These are phyloP conservation scores for Lasioglossum figueresi DNA, from an alignment of 2,888 invertebrate species.

Conservation along the genomic window DNA sequence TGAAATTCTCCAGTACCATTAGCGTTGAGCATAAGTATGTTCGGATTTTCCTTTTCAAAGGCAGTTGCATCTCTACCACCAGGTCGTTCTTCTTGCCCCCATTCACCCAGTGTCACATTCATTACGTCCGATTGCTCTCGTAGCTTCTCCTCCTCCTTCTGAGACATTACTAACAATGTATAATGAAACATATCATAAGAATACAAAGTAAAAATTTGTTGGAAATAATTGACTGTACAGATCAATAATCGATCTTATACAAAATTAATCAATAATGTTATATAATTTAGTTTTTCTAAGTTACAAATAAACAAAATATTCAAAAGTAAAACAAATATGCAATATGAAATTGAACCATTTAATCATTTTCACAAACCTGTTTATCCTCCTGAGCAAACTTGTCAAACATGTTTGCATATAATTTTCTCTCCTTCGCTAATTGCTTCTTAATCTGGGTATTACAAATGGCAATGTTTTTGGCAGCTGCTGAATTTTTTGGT, in stretches of 20 bases:
- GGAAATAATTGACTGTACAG: slow-evolving; percentile 3
- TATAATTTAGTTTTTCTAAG: background rate
- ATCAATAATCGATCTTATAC: background rate
- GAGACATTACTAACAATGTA: slow-evolving; percentile 82
- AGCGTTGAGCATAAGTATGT: slow-evolving; percentile 88
- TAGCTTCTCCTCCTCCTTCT: slow-evolving; percentile 90
- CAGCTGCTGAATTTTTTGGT: slow-evolving; percentile 95
- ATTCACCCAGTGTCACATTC: slow-evolving; percentile 89
- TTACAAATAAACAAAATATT: background rate
- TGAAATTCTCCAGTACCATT: slow-evolving; percentile 91
- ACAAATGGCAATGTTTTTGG: slow-evolving; percentile 90
- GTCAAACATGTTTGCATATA: slow-evolving; percentile 98
- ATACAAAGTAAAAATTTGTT: slow-evolving; percentile 17
- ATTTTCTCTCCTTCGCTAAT: slow-evolving; percentile 91
- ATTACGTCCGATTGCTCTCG: slow-evolving; percentile 89
- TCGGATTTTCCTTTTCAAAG: slow-evolving; percentile 92
- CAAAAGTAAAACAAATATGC: slow-evolving; percentile 24
- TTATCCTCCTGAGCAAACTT: slow-evolving; percentile 93
- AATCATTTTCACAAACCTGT: slow-evolving; percentile 83
- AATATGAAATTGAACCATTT: slow-evolving; percentile 26
- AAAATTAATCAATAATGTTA: background rate
- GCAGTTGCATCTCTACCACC: slow-evolving; percentile 89
- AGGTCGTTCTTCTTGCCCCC: slow-evolving; percentile 89
- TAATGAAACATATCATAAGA: slow-evolving; percentile 61
- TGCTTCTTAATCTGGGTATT: slow-evolving; percentile 90